phyloP scores from a whole-genome alignment of 2,888 invertebrate species.

The Adelphocoris suturalis region DNA sequence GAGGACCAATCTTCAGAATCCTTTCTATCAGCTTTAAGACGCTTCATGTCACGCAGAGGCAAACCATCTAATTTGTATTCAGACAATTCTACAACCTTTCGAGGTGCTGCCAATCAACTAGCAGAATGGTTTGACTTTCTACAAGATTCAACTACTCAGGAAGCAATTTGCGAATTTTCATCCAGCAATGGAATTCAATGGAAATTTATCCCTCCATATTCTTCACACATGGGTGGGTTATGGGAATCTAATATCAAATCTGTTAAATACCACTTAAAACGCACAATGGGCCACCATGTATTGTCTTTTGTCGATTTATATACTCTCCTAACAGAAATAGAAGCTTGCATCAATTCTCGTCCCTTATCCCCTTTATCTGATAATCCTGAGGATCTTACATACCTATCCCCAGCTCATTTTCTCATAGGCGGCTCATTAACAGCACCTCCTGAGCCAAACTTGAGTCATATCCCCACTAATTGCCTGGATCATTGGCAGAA shows the following conservation, averaged over 20 bases:
- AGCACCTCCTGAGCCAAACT: too few species aligned
- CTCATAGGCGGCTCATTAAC: neutral
- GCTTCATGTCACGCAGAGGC: conserved; percentile 76
- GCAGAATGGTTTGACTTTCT: neutral
- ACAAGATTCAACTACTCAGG: neutral
- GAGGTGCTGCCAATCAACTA: neutral
- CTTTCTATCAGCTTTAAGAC: conserved; percentile 75
- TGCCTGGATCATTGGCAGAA: conserved; percentile 40
- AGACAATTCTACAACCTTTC: conserved; percentile 18
- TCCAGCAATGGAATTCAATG: conserved; percentile 7
- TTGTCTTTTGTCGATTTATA: conserved; percentile 8
- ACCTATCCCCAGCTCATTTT: conserved; percentile 54
- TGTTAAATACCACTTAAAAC: conserved; percentile 51
- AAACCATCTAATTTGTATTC: conserved; percentile 55
- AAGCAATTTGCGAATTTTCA: neutral
- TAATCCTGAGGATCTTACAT: conserved; percentile 48
- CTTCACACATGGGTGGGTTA: conserved; percentile 64
- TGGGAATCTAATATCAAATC: conserved; percentile 59
- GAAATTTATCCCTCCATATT: conserved; percentile 57
- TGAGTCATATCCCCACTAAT: neutral
- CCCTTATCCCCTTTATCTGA: conserved; percentile 61
- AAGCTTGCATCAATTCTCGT: neutral
- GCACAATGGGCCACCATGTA: conserved; percentile 35
- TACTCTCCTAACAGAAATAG: conserved; percentile 59
- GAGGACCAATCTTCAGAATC: conserved; percentile 74